Percentiles rank a stretch among this genome's conserved stretches.
phyloP scores from a whole-genome alignment of 2,797 vertebrate species.

The Vireo griseus region DNA sequence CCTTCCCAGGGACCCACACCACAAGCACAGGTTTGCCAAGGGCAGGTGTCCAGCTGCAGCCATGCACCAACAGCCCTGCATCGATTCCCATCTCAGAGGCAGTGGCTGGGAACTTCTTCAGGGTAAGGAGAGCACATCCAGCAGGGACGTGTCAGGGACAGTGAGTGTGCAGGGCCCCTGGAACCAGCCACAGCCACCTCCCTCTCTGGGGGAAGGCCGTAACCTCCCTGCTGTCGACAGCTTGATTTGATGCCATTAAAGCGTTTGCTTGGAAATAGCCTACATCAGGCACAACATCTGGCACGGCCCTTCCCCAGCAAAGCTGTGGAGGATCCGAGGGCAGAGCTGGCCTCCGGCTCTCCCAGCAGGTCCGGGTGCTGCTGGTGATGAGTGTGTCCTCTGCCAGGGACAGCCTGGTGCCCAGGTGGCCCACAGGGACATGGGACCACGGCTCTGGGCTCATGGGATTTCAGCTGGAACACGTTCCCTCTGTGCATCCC shows the following conservation, averaged over 20 bases:
- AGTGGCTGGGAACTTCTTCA: not conserved
- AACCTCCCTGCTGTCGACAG: conserved; percentile 48
- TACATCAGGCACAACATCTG: conserved; percentile 44
- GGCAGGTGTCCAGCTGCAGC: not conserved
- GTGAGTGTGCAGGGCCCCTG: not conserved
- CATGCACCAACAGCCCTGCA: accelerated
- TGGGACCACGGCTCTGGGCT: accelerated
- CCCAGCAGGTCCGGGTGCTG: not conserved
- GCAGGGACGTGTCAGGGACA: not conserved
- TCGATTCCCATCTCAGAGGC: not conserved
- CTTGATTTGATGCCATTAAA: conserved; percentile 53
- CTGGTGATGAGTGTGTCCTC: not conserved
- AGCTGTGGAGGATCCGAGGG: not conserved
- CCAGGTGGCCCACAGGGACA: not conserved
- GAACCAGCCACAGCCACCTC: not conserved
- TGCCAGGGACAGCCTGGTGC: not conserved
- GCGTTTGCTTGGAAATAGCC: conserved; percentile 26
- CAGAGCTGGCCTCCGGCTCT: not conserved
- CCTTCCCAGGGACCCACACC: accelerated
- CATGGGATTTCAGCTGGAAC: not conserved
- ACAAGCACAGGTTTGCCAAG: not conserved
- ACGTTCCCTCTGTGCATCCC: not conserved
- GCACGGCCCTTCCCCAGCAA: not conserved
- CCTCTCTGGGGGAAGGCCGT: not conserved
- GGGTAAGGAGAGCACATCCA: not conserved